Conservation (phyloP, 2,113 vertebrate species). For the Oreochromis tanganicae region DNA sequence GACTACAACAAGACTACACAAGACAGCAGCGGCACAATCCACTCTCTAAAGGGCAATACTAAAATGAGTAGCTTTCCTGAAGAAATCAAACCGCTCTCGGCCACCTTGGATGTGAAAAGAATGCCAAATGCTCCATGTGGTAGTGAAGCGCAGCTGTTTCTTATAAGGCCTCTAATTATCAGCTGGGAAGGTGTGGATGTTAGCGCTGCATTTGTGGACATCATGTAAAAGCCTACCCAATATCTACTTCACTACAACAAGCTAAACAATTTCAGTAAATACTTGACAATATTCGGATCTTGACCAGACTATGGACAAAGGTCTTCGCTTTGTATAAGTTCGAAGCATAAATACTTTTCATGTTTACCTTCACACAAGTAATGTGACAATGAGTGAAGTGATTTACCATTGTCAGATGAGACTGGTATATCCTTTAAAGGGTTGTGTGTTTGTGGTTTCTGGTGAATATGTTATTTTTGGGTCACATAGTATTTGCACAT, state of each 20-base stretch:
- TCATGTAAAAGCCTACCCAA: neutral
- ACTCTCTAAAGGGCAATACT: rapidly evolving
- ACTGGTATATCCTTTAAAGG: rapidly evolving
- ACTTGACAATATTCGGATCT: rapidly evolving
- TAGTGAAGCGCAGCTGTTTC: rapidly evolving
- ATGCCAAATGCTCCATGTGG: rapidly evolving
- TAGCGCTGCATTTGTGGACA: rapidly evolving
- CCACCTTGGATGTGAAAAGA: rapidly evolving
- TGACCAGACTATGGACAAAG: neutral
- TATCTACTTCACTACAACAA: neutral
- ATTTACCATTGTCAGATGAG: neutral
- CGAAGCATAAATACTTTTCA: rapidly evolving
- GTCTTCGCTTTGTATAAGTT: rapidly evolving
- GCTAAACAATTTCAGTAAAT: neutral
- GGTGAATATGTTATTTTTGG: rapidly evolving
- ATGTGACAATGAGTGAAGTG: neutral
- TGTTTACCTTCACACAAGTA: neutral
- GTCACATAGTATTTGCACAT: rapidly evolving
- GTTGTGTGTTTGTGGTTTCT: neutral
- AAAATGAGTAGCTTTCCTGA: neutral
- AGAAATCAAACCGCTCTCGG: rapidly evolving
- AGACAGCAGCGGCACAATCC: neutral
- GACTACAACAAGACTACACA: neutral
- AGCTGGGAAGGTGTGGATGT: rapidly evolving
- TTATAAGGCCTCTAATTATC: neutral